These are phyloP conservation scores for Aethina tumida DNA, from an alignment of 1,140 invertebrate species.

Conservation along the genomic window DNA sequence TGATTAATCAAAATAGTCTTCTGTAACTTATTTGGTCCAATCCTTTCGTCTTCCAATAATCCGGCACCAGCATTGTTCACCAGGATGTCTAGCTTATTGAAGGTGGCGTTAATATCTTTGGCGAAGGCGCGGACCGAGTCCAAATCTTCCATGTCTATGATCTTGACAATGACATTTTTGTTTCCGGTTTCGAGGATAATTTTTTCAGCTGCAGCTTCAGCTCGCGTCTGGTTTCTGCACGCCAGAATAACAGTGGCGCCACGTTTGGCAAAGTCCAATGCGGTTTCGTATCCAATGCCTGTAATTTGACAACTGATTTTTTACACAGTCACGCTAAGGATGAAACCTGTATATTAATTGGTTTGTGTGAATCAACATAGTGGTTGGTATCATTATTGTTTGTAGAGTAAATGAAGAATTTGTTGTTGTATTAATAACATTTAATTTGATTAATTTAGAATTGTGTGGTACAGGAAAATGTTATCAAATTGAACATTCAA, in stretches of 20 bases:
- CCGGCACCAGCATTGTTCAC: constrained; percentile 71
- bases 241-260: constrained; percentile 53
- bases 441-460: too few species aligned
- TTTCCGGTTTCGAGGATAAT: constrained; percentile 30
- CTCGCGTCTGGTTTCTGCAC: constrained; percentile 44
- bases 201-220: constrained; percentile 48
- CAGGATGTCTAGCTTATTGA: constrained; percentile 49
- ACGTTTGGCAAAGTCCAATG: constrained; percentile 47
- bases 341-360: too few species aligned
- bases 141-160: constrained; percentile 39
- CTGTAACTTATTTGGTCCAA: constrained; percentile 50
- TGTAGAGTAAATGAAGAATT: too few species aligned
- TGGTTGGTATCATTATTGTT: too few species aligned
- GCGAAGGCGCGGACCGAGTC: constrained; percentile 42
- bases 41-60: constrained; percentile 37
- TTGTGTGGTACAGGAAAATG: too few species aligned
- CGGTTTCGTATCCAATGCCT: constrained; percentile 65
- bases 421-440: too few species aligned
- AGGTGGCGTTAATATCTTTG: constrained; percentile 37
- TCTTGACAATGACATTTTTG: constrained; percentile 12
- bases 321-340: too few species aligned
- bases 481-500: too few species aligned
- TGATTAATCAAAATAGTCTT: constrained; percentile 53
- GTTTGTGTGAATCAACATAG: too few species aligned
- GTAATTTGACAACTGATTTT: too few species aligned